phyloP scores from a whole-genome alignment of 2,888 invertebrate species.

The Metacarcinus magister region DNA sequence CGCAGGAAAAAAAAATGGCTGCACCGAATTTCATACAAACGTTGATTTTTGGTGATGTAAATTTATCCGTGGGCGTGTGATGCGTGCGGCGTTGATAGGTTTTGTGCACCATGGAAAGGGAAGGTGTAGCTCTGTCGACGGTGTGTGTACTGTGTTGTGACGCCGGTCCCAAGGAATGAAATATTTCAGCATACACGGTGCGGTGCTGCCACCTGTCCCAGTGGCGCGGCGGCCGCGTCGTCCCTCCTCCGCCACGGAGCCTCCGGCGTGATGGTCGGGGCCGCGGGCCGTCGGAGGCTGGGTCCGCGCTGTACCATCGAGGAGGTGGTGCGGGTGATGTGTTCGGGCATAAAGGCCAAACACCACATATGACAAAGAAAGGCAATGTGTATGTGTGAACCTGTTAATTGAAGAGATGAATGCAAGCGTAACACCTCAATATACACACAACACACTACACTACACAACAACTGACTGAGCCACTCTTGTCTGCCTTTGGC shows the following conservation, averaged over 20 bases:
- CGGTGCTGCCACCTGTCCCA: slow-evolving; percentile 46
- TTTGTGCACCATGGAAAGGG: neutral
- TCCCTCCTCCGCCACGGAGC: slow-evolving; percentile 20
- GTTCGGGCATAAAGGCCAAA: neutral
- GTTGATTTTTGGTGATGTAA: neutral
- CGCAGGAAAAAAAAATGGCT: neutral
- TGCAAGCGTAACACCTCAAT: neutral
- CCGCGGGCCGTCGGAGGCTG: neutral
- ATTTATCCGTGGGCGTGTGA: neutral
- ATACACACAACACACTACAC: neutral
- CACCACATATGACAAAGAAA: neutral
- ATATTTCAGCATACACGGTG: slow-evolving; percentile 4
- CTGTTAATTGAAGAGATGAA: neutral
- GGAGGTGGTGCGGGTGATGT: neutral
- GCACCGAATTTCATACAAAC: neutral
- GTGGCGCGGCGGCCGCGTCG: slow-evolving; percentile 29
- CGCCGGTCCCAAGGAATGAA: slow-evolving; percentile 30
- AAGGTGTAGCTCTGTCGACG: neutral
- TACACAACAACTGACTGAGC: neutral
- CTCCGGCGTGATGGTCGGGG: slow-evolving; percentile 46
- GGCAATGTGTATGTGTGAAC: neutral
- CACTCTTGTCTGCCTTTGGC: neutral
- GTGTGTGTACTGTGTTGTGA: slow-evolving; percentile 17
- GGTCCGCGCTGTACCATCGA: neutral
- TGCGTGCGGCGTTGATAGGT: neutral